Evolutionary conservation across 2,797 vertebrate genomes (phyloP).

Genomic region (Pteronotus mesoamericanus): DNA sequence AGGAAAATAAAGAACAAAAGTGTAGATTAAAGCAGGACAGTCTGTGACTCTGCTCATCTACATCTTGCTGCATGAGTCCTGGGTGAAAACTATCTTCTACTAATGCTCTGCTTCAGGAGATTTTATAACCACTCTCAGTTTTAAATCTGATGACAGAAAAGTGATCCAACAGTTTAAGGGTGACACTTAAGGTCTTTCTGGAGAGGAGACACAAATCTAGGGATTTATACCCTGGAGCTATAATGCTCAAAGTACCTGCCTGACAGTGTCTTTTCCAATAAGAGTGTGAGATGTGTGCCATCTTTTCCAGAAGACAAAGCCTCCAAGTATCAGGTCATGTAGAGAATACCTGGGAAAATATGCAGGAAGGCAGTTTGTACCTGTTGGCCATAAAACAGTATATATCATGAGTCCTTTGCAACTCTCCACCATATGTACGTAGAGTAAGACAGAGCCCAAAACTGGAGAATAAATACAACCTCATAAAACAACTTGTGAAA

Average conservation of each 20-base stretch:
- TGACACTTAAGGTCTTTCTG: neutral
- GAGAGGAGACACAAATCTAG: neutral
- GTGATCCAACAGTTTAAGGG: neutral
- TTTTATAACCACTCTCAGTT: neutral
- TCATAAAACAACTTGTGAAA: neutral
- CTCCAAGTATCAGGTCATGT: neutral
- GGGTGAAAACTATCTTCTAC: neutral
- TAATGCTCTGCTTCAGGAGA: neutral
- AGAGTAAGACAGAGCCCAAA: neutral
- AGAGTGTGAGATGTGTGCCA: too few relatives aligned
- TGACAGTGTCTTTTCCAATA: neutral
- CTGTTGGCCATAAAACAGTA: neutral
- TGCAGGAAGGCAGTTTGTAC: neutral
- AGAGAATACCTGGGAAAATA: neutral
- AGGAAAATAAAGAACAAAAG: neutral
- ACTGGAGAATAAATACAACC: neutral
- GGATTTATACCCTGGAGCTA: neutral
- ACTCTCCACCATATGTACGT: neutral
- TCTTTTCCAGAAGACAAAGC: neutral
- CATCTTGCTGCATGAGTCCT: neutral
- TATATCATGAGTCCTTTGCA: neutral
- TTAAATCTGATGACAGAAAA: neutral
- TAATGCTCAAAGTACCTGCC: neutral
- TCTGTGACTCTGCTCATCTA: neutral
- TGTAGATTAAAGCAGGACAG: neutral